Conservation (phyloP, 2,113 vertebrate species). For the Siniperca chuatsi region DNA sequence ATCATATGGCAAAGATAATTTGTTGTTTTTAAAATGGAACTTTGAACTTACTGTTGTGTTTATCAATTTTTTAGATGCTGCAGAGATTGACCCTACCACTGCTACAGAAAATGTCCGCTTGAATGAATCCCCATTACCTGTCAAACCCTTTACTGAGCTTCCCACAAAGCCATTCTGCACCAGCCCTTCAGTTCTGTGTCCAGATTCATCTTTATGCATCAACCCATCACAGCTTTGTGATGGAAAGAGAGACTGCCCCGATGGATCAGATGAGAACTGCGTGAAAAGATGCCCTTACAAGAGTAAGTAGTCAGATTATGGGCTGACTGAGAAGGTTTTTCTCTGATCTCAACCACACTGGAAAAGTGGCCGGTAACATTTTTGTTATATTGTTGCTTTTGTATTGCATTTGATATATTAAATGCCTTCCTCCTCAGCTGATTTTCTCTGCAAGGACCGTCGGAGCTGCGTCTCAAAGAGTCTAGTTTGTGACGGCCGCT, state of each 20-base stretch:
- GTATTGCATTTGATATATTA: neutral
- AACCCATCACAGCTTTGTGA: slow-evolving; percentile 85
- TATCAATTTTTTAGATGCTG: neutral
- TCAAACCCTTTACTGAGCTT: neutral
- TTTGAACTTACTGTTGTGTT: too few species aligned
- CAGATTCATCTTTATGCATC: slow-evolving; percentile 79
- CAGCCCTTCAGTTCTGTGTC: slow-evolving; percentile 82
- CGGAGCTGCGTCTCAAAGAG: slow-evolving; percentile 72
- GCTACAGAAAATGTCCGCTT: neutral
- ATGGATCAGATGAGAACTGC: slow-evolving; percentile 88
- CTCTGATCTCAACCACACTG: neutral
- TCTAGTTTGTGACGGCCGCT: slow-evolving; percentile 84
- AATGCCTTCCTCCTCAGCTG: slow-evolving; percentile 24
- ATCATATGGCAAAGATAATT: too few species aligned
- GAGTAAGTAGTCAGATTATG: slow-evolving; percentile 71
- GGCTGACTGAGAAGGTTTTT: too few species aligned
- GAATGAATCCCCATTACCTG: neutral
- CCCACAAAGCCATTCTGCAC: slow-evolving; percentile 63
- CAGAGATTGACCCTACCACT: neutral
- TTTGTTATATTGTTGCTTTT: neutral
- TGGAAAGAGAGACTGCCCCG: slow-evolving; percentile 85
- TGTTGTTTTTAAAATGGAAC: too few species aligned
- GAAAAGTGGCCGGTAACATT: neutral
- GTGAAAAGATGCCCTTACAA: slow-evolving; percentile 76
- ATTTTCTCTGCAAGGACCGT: slow-evolving; percentile 84